Base-by-base conservation (phyloP, 2,888 invertebrate species). In the Sericinus montela region DNA sequence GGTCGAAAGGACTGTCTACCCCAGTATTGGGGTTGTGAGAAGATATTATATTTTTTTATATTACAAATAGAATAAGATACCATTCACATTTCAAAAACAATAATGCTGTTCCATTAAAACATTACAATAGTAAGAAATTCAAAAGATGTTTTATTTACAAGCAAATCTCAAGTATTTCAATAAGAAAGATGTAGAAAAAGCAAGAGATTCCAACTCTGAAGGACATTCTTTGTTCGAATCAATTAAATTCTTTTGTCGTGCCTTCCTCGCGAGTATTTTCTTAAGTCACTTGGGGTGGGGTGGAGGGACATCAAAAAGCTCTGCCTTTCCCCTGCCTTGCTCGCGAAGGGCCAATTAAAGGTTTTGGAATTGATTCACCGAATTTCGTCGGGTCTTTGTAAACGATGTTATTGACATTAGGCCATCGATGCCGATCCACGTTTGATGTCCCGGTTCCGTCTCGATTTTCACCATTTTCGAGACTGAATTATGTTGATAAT, bases 171-270 rank as follows among this genome's bases (percentile, higher is more conserved):
- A 54, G 45, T 55, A 41, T 49, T 49, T 45, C 42, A 51, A 51
- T 53, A 51, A 40, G 47, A 51, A 41, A 51, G 42, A 49, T 37
- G 51, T 36, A 52, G 48, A 46, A 56, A 47, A 41, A 53, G 45
- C 48, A 51, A 51, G 16, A 50, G 58, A 57, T 57, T 57, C 57
- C 52, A 45, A 56, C 58, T 60, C 55, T 45, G 59, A 62, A 65
- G 67, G 74, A 68, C 73, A 74, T 77, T 80, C 71, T 67, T 68
- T 56, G 55, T 62, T 67, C 65, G 64, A 76, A 81, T 80, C 82
- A 85, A 86, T 84, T 83, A 81, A 78, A 83, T 82, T 82, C 75
- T 76, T 75, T 75, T 67, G 67, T 71, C 70, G 68, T 75, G 69
- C 71, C 75, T 76, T 71, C 60, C 61, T 57, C 62, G 67, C 75